These are phyloP conservation scores for Burhinus bistriatus DNA, from an alignment of 2,113 vertebrate genomes.

Conservation along the genomic window DNA sequence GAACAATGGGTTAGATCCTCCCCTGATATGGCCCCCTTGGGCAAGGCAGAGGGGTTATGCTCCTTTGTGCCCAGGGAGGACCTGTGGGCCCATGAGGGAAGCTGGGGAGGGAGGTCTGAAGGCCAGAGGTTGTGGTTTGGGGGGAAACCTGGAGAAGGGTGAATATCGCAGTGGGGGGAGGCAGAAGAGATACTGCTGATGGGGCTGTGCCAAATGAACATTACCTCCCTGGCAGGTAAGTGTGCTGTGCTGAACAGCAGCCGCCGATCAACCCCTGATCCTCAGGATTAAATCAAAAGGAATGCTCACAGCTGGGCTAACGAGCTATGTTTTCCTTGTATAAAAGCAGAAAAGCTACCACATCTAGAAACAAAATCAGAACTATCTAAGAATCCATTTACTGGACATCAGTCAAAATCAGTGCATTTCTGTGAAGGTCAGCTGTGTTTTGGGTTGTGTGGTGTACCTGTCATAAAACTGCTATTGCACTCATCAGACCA, in stretches of 20 bases:
- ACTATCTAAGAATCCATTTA: not conserved
- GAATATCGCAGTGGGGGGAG: not conserved
- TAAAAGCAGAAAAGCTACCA: not conserved
- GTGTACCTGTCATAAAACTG: not conserved
- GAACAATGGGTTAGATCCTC: not conserved
- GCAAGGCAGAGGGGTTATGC: not conserved
- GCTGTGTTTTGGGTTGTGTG: not conserved
- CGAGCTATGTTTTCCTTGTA: not conserved
- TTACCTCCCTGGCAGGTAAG: not conserved
- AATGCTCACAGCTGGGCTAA: not conserved
- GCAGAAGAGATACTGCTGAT: not conserved
- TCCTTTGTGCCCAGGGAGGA: not conserved
- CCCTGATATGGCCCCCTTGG: rapidly evolving
- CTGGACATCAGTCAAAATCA: not conserved
- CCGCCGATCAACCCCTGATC: not conserved
- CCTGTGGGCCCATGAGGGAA: too few species aligned
- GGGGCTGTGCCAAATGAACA: not conserved
- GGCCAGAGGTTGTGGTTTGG: not conserved
- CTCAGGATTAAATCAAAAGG: not conserved
- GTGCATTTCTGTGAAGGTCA: not conserved
- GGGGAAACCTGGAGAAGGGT: not conserved
- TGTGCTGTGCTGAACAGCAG: not conserved
- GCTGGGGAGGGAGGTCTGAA: not conserved
- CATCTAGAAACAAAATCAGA: not conserved
- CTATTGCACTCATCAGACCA: not conserved